phyloP scores from a whole-genome alignment of 2,113 vertebrate species.

The Odocoileus virginianus region DNA sequence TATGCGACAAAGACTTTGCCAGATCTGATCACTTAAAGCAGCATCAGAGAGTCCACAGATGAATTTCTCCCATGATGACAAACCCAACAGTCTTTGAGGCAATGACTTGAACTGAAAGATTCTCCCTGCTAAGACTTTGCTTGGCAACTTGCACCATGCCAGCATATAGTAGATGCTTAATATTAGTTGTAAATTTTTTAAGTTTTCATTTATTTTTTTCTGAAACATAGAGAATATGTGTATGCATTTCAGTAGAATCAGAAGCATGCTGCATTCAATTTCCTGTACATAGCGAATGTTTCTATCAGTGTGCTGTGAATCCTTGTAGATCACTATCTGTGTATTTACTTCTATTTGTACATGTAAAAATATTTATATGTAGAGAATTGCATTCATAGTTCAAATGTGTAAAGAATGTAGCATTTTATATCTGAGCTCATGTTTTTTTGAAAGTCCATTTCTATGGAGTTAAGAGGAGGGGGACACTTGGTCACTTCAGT shows the following conservation, averaged over 20 bases:
- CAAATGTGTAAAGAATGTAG: not conserved
- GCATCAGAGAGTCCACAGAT: conserved; percentile 14
- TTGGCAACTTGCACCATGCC: not conserved
- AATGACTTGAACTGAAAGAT: not conserved
- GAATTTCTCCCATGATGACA: not conserved
- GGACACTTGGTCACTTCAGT: not conserved
- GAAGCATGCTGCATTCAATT: not conserved
- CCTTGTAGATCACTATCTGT: not conserved
- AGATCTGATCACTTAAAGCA: conserved; percentile 39
- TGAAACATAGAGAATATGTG: not conserved
- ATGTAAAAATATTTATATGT: not conserved
- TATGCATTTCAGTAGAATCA: not conserved
- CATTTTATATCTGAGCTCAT: not conserved
- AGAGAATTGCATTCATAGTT: not conserved
- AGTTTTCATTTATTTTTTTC: not conserved
- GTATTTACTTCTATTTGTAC: not conserved
- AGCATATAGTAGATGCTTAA: not conserved
- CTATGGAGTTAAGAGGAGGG: not conserved
- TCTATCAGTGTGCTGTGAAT: not conserved
- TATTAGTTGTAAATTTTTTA: not conserved
- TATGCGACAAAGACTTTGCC: not conserved
- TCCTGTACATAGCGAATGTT: not conserved
- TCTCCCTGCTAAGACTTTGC: not conserved
- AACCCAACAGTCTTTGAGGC: not conserved
- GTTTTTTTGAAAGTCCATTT: not conserved